Evolutionary conservation across 2,797 vertebrate species (phyloP), one percentile per base, ranked within the genome.

Genomic region (Helicolenus hilgendorfi): DNA sequence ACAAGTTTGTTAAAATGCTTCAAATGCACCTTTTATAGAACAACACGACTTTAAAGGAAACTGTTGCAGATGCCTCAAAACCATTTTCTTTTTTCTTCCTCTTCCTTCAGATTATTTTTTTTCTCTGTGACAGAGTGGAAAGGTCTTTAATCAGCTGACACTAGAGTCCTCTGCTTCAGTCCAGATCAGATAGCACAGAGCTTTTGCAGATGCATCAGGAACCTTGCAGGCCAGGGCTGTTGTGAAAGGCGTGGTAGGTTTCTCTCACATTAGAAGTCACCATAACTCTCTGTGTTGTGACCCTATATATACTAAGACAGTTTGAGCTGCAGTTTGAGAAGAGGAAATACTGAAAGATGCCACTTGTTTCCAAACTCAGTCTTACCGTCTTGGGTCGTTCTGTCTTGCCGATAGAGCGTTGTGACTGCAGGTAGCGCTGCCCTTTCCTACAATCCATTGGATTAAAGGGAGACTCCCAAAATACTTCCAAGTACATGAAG

Each of bases 31-130:
- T 72, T 81, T 72, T 9, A 41, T 41, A 35, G 11, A 62, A 67
- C n/a, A 78, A 56, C 22, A 63, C 10, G 8, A 79, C 41, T 68
- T 73, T n/a, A 64, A 81, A 82, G 20, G 4, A 83, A 85, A 76
- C 58, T 2, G 33, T 49, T 71, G 26, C n/a, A 7, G 11, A 31
- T 83, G 78, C 82, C 56, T 91, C 85, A 79, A 71, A 88, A 63
- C 60, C 53, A n/a, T 74, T 55, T 73, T 69, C 2, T 14, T 77
- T 87, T 53, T 45, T 53, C 81, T 92, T 89, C 86, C 79, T 63
- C 22, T 88, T 92, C 86, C 91, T 72, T 75, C 67, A 31, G 13
- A 60, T 85, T 76, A 72, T 11, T 41, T 77, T 33, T 76, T 33
- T 76, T 26, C 18, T n/a, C 11, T 20, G 10, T 18, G 35, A 29